Percentiles rank a stretch among this genome's conserved stretches.
These are phyloP conservation scores for Anarsia innoxiella DNA, from an alignment of 2,888 invertebrate species.

Conservation along the genomic window DNA sequence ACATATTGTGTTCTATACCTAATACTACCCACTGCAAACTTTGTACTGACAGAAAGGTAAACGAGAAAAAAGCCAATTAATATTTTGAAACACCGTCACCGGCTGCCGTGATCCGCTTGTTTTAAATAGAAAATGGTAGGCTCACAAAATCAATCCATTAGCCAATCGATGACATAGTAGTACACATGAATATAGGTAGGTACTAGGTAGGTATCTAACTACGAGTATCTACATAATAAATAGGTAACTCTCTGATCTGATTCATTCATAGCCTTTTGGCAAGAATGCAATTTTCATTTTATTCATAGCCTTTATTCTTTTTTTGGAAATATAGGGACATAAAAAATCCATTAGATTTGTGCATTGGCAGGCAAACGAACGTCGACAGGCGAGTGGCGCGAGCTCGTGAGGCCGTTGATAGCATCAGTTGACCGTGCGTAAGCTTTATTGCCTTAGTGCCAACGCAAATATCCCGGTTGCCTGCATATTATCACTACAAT, in stretches of 20 bases:
- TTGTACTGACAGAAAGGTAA: too few relatives aligned
- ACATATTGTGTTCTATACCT: too few relatives aligned
- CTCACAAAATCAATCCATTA: background rate
- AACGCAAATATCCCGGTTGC: too few relatives aligned
- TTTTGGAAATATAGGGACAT: slow-evolving; percentile 50
- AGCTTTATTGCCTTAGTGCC: slow-evolving; percentile 46
- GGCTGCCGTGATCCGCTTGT: too few relatives aligned
- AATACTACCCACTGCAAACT: too few relatives aligned
- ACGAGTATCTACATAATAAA: too few relatives aligned
- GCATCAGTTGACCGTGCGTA: slow-evolving; percentile 46
- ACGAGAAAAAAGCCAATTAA: too few relatives aligned
- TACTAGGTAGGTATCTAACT: too few relatives aligned
- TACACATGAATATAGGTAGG: too few relatives aligned
- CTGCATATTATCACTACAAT: too few relatives aligned
- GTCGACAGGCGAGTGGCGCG: slow-evolving; percentile 19
- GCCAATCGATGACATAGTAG: background rate
- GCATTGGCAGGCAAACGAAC: slow-evolving; percentile 38
- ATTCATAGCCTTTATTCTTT: slow-evolving; percentile 46
- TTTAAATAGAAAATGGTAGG: too few relatives aligned
- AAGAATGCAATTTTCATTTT: slow-evolving; percentile 47
- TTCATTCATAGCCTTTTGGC: slow-evolving; percentile 45
- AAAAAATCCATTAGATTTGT: slow-evolving; percentile 64
- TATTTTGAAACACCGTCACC: too few relatives aligned
- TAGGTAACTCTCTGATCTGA: background rate
- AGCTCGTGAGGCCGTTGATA: slow-evolving; percentile 15